Percentiles rank a stretch among this genome's conserved stretches.
Evolutionary conservation across 2,113 vertebrate species (phyloP).

Genomic region (Protomyctophum bolini): DNA sequence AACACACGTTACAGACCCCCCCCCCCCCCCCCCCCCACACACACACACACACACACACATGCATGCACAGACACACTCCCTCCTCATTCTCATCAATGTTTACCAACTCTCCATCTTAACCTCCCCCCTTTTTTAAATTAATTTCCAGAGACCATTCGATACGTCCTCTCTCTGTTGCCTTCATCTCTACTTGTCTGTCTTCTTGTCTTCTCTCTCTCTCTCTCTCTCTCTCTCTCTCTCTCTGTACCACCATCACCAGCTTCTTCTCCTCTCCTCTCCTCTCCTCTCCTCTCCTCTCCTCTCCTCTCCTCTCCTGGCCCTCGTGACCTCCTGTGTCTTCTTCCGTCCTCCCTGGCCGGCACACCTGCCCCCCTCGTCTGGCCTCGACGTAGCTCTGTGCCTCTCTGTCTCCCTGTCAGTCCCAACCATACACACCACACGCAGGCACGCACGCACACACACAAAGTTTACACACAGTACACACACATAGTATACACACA

Average conservation of each 20-base stretch:
- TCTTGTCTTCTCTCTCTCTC: not conserved
- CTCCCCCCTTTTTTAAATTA: not conserved
- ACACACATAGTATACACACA: too few species aligned
- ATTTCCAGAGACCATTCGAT: too few species aligned
- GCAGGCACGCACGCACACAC: too few species aligned
- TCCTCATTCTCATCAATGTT: not conserved
- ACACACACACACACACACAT: too few species aligned
- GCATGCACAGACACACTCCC: too few species aligned
- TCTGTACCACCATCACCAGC: constrained; percentile 30
- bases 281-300: constrained; percentile 26
- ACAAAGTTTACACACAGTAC: too few species aligned
- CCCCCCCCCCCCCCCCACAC: constrained; percentile 44
- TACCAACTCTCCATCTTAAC: not conserved
- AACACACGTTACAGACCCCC: constrained; percentile 71
- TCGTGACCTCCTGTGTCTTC: constrained; percentile 63
- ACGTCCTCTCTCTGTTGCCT: constrained; percentile 1
- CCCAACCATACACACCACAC: not conserved
- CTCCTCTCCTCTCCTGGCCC: constrained; percentile 40
- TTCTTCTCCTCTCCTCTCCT: not conserved
- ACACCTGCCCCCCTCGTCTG: constrained; percentile 58
- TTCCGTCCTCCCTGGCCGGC: constrained; percentile 58
- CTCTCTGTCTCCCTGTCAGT: constrained; percentile 3
- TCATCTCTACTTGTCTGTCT: not conserved
- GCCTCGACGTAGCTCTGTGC: constrained; percentile 8
- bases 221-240: constrained; percentile 36